Evolutionary conservation across 1,140 invertebrate species (phyloP).

Genomic region (Nylanderia fulva): DNA sequence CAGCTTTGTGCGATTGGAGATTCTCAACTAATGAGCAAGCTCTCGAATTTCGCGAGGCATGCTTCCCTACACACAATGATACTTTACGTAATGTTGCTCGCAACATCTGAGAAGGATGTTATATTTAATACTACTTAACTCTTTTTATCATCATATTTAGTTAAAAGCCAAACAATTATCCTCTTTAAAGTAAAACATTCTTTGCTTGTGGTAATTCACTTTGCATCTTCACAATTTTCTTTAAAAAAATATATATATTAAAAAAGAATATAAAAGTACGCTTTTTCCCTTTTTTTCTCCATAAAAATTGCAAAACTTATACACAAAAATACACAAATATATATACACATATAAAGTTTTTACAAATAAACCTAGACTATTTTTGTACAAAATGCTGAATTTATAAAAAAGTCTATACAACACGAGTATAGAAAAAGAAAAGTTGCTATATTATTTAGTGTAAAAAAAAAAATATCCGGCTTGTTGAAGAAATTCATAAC

Average conservation of each 20-base stretch:
- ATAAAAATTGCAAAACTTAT: too few species aligned
- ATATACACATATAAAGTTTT: too few species aligned
- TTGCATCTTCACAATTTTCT: neutral
- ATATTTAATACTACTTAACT: neutral
- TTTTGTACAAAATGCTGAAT: too few species aligned
- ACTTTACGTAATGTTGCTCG: neutral
- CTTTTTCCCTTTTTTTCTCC: too few species aligned
- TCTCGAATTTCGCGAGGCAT: conserved; percentile 38
- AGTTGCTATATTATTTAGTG: neutral
- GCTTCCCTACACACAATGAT: neutral
- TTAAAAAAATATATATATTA: too few species aligned
- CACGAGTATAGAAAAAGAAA: neutral
- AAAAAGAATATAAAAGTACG: neutral
- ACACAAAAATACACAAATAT: too few species aligned
- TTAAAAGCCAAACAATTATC: neutral
- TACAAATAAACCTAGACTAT: too few species aligned
- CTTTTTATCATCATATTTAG: neutral
- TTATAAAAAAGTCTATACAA: too few species aligned
- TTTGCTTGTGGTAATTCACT: neutral
- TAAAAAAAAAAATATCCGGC: neutral
- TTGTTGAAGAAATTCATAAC: neutral
- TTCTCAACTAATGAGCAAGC: conserved; percentile 45
- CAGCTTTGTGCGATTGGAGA: conserved; percentile 43
- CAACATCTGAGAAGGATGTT: neutral
- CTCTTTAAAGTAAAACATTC: neutral